These are phyloP conservation scores for Lycorma delicatula DNA, from an alignment of 1,140 invertebrate species.

Conservation along the genomic window DNA sequence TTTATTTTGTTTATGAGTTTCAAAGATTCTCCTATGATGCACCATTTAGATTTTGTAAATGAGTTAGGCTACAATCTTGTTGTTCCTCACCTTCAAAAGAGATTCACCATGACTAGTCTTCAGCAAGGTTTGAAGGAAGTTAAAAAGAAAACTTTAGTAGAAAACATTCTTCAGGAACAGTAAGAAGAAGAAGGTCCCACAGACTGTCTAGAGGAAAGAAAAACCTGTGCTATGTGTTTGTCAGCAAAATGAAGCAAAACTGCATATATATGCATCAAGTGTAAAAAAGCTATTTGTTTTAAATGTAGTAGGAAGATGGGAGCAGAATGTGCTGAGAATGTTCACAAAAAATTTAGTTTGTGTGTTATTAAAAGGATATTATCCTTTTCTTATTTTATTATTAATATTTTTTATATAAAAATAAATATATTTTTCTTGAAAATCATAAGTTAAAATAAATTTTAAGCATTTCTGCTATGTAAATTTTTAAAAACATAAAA, in stretches of 20 bases:
- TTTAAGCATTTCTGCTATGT: no score
- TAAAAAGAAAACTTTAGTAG: slow-evolving; percentile 1
- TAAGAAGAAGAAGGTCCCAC: background rate
- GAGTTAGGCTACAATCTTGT: slow-evolving; percentile 18
- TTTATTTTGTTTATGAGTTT: slow-evolving; percentile 14
- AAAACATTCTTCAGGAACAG: background rate
- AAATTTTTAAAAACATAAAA: no score
- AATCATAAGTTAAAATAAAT: no score
- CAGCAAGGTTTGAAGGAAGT: background rate
- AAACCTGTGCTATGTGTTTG: background rate
- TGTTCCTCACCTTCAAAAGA: slow-evolving; percentile 27
- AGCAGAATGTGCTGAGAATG: no score
- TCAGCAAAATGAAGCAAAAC: background rate
- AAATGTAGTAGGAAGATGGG: background rate
- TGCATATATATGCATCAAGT: background rate
- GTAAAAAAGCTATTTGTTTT: background rate
- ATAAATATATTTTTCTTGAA: no score
- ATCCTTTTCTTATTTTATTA: no score
- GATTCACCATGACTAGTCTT: slow-evolving; percentile 17
- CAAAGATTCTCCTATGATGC: slow-evolving; percentile 10
- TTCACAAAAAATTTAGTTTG: no score
- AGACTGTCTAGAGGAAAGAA: background rate
- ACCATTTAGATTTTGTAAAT: slow-evolving; percentile 23
- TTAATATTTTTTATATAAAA: no score
- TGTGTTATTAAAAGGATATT: no score